Conservation (phyloP, 2,113 vertebrate species). For the Procapra przewalskii region DNA sequence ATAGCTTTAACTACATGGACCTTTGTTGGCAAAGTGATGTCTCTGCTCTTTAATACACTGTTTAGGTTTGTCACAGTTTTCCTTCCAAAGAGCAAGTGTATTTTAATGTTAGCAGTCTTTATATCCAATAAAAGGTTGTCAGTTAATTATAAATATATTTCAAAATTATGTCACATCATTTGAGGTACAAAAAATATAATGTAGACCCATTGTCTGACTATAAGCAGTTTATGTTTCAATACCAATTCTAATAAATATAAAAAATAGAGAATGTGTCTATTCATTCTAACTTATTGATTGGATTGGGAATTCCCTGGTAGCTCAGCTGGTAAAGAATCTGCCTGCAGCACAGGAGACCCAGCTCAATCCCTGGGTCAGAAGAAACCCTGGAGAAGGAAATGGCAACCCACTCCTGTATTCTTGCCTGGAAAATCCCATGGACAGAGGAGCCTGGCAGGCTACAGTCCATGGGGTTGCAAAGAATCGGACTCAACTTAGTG, state of each 20-base stretch:
- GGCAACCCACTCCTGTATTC: not conserved
- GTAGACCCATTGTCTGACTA: not conserved
- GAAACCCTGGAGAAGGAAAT: not conserved
- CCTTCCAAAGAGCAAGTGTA: not conserved
- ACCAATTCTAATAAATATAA: not conserved
- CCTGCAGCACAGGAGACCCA: not conserved
- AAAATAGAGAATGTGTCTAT: not conserved
- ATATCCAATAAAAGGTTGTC: not conserved
- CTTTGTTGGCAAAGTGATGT: not conserved
- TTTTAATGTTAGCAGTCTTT: not conserved
- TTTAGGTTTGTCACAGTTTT: not conserved
- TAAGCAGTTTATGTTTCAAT: not conserved
- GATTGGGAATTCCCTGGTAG: not conserved
- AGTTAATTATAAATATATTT: not conserved
- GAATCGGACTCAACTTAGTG: not conserved
- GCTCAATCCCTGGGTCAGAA: not conserved
- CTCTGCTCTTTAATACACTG: not conserved
- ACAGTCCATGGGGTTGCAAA: not conserved
- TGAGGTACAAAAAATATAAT: not conserved
- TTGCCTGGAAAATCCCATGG: not conserved
- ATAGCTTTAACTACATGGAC: not conserved
- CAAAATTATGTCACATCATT: not conserved
- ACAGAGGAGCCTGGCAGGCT: rapidly evolving
- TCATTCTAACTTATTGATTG: not conserved
- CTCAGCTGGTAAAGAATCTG: not conserved